Evolutionary conservation across 2,888 invertebrate genomes (phyloP), one percentile per base, ranked within the genome.

Genomic region (Empis stercorea): DNA sequence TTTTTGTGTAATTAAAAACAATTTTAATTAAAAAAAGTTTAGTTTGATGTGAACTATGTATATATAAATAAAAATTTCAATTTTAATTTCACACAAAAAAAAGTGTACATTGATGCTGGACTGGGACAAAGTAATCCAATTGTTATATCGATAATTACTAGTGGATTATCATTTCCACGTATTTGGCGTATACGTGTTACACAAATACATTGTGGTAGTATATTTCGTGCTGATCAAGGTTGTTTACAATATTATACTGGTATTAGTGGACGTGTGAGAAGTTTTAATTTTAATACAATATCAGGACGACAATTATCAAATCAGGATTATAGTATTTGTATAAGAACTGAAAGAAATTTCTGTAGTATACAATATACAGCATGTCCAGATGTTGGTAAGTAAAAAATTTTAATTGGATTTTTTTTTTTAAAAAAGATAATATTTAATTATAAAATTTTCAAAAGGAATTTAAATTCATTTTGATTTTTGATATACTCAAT

Each of bases 241-340:
- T 71, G 70, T 32, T 49, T 68, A 32, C 71, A 71, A 54, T 67
- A 65, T 47, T 60, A 58, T 41, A 67, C 64, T 1, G 87, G 88
- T 0, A 84, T 88, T 1, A 81, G 84, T 14, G 91, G 91, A 0
- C 81, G 83, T 48, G 75, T 91, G 13, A 78, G 78, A 37, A 87
- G 88, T 4, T 92, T 85, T 67, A 92, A 92, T 69, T 92, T 84
- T 61, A 86, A 89, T 55, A 77, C 83, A 0, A 71, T 72, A 0
- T 75, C 75, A 1, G 89, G 89, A 0, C 70, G 83, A 3, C 87
- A 89, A 59, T 74, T 91, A 15, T 87, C 88, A 47, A 89, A 88
- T 65, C 88, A 91, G 63, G 89, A 91, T 65, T 92, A 92, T 63
- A 84, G 87, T 53, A 81, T 88, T 52, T 92, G 91, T 63, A 76